Evolutionary conservation across 2,113 vertebrate species (phyloP).

Genomic region (Indri indri): DNA sequence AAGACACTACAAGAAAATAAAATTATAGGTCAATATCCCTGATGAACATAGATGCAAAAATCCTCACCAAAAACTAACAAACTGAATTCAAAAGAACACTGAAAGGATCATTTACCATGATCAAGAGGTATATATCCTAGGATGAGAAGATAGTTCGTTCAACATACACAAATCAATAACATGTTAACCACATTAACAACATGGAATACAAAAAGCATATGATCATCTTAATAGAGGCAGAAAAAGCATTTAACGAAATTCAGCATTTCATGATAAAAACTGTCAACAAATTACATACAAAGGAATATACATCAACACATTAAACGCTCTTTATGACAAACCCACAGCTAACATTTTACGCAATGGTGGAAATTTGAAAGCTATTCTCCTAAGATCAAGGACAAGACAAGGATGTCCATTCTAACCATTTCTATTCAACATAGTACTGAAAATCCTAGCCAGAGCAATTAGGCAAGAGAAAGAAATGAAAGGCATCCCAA

Average conservation of each 20-base stretch:
- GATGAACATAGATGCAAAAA: not conserved
- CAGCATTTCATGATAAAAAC: not conserved
- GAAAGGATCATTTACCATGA: not conserved
- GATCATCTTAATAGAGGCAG: not conserved
- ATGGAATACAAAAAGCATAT: not conserved
- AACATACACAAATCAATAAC: not conserved
- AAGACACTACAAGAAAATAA: not conserved
- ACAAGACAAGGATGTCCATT: not conserved
- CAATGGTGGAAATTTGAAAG: not conserved
- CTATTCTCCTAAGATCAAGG: not conserved
- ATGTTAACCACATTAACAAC: not conserved
- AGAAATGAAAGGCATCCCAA: not conserved
- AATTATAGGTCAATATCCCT: not conserved
- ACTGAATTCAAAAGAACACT: not conserved
- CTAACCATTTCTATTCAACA: not conserved
- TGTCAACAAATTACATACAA: not conserved
- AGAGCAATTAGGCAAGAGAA: not conserved
- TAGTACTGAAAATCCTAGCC: not conserved
- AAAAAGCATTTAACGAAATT: not conserved
- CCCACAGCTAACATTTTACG: not conserved
- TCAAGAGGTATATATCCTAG: not conserved
- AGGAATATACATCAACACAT: not conserved
- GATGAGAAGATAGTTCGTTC: not conserved
- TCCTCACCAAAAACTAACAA: not conserved
- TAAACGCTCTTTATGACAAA: not conserved